Percentiles rank a stretch among this genome's conserved stretches.
These are phyloP conservation scores for Callionymus lyra DNA, from an alignment of 2,113 vertebrate species.

Conservation along the genomic window DNA sequence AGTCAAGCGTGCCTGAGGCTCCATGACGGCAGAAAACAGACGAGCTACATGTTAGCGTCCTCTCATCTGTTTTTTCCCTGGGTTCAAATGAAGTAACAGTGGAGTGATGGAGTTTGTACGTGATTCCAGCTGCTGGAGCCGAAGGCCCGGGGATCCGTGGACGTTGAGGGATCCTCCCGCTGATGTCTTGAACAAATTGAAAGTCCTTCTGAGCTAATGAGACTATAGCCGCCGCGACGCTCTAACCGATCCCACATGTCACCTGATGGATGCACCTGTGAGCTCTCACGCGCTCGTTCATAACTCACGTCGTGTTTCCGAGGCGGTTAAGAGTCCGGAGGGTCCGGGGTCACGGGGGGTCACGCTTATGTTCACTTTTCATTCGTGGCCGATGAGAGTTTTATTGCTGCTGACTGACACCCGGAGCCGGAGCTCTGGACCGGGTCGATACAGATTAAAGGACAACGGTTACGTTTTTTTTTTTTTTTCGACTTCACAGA, in stretches of 20 bases:
- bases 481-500: no score
- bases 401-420: conserved; percentile 31
- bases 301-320: conserved; percentile 36
- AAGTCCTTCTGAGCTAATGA: conserved; percentile 38
- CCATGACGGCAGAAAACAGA: conserved; percentile 31
- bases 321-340: conserved; percentile 17
- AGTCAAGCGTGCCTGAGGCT: conserved; percentile 15
- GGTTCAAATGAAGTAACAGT: conserved; percentile 34
- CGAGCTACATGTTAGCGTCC: conserved; percentile 11
- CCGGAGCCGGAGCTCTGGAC: no score
- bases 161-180: conserved; percentile 30
- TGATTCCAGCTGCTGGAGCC: conserved; percentile 23
- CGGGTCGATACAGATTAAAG: no score
- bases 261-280: conserved; percentile 50
- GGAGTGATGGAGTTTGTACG: conserved; percentile 28
- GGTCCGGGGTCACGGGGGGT: conserved; percentile 25
- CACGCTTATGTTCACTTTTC: conserved; percentile 16
- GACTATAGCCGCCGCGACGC: conserved; percentile 31
- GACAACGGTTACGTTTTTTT: no score
- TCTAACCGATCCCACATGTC: conserved; percentile 61
- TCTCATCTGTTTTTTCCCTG: conserved; percentile 27
- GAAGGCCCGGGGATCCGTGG: conserved; percentile 5
- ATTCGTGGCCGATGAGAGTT: conserved; percentile 46
- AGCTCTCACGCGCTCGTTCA: conserved; percentile 47
- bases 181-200: conserved; percentile 40